A percentile compares a stretch with the other conserved stretches of the same genome.
phyloP scores from a whole-genome alignment of 2,113 vertebrate genomes.

The Glareola pratincola region DNA sequence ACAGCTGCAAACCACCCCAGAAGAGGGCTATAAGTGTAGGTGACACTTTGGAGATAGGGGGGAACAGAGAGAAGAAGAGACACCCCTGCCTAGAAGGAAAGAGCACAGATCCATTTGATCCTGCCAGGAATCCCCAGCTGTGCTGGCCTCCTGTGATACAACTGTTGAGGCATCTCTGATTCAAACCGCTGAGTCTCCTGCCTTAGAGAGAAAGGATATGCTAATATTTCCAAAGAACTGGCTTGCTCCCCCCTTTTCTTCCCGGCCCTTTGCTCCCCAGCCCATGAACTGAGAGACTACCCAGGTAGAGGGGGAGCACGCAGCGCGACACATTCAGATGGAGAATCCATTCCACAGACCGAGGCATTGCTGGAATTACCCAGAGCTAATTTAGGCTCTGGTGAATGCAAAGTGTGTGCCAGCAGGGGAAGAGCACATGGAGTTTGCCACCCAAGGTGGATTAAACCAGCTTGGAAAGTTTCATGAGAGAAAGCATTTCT shows the following conservation, averaged over 20 bases:
- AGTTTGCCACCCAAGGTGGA: constrained; percentile 71
- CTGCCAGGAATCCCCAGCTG: constrained; percentile 28
- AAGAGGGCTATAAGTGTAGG: not conserved
- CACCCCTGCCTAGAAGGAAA: not conserved
- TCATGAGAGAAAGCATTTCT: constrained; percentile 53
- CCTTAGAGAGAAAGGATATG: not conserved
- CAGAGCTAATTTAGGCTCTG: constrained; percentile 61
- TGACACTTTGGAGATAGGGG: not conserved
- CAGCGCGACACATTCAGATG: not conserved
- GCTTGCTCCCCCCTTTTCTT: not conserved
- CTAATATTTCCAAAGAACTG: not conserved
- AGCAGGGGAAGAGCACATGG: constrained; percentile 44
- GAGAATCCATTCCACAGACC: constrained; percentile 39
- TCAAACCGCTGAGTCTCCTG: not conserved
- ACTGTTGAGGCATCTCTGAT: not conserved
- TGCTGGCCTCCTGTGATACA: not conserved
- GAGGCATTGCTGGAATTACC: constrained; percentile 53
- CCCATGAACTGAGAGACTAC: not conserved
- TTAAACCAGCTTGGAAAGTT: constrained; percentile 69
- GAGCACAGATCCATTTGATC: not conserved
- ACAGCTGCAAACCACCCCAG: not conserved
- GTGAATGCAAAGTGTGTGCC: constrained; percentile 47
- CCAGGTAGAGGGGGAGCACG: not conserved
- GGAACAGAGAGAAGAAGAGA: not conserved
- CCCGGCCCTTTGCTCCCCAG: not conserved